Evolutionary conservation across 2,797 vertebrate genomes (phyloP), one percentile per base, ranked within the genome.

Genomic region (Hypotaenidia okinawae): DNA sequence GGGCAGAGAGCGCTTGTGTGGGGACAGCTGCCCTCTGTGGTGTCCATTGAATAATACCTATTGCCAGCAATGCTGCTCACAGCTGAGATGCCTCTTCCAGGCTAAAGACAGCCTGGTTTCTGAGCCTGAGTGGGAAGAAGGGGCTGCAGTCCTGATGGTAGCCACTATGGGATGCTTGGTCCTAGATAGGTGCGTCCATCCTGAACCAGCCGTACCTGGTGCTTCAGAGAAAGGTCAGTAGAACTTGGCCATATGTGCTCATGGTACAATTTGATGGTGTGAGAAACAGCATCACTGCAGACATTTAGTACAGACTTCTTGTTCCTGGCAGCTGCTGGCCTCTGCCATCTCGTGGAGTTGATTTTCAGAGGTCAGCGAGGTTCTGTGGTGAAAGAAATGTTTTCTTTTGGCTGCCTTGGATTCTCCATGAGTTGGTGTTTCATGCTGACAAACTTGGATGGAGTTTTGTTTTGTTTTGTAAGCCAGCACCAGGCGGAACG

Each of bases 41-140:
- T 72, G 21, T 41, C 35, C 3, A 0, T 28, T 33, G 43, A 77
- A 51, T n/a, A 22, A 59, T 8, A 13, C 1, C 0, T 9, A 11
- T 25, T 45, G 61, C 21, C 68, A 47, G 55, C 32, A 58, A 16
- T 41, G 28, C 12, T 2, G 1, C n/a, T 41, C 28, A 25, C 33
- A 55, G 32, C 58, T 81, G 59, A 35, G 59, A 32, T 67, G 43
- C 39, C 17, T 73, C 47, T 74, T 25, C 23, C 13, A 35, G 17
- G 43, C 16, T 62, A 33, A 51, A 70, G n/a, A 25, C 12, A 5
- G 43, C 8, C 67, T 79, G 33, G 28, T 55, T 79, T 64, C 57
- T 57, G 55, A 63, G 11, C 23, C 32, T 39, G 22, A 6, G 5
- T 24, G 49, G 51, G 64, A 66, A 75, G 63, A n/a, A 30, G 39